Evolutionary conservation across 2,797 vertebrate species (phyloP).

Genomic region (Pantherophis vulpinus): DNA sequence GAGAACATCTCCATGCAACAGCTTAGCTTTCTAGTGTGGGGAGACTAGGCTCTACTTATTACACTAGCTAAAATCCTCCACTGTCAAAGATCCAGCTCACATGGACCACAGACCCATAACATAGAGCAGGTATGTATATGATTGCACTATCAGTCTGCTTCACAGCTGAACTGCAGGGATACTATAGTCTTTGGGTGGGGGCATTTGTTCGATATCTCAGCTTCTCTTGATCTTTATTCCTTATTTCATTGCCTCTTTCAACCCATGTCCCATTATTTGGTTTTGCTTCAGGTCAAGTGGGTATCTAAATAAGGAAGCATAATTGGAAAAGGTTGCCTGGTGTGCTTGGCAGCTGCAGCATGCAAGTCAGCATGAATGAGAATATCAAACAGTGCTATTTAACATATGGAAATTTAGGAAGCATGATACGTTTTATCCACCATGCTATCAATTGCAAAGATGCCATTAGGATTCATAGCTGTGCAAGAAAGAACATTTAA

Average conservation of each 20-base stretch:
- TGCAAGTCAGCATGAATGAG: neutral
- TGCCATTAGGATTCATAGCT: slow-evolving; percentile 22
- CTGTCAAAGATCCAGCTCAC: neutral
- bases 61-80: neutral
- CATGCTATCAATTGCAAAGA: slow-evolving; percentile 39
- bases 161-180: neutral
- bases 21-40: neutral
- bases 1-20: neutral
- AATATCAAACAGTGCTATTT: slow-evolving; percentile 39
- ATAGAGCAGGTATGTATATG: neutral
- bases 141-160: neutral
- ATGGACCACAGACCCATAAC: neutral
- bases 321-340: slow-evolving; percentile 34
- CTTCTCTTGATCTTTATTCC: slow-evolving; percentile 23
- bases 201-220: neutral
- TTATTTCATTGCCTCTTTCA: slow-evolving; percentile 37
- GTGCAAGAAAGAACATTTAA: slow-evolving; percentile 6
- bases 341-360: neutral
- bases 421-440: slow-evolving; percentile 48
- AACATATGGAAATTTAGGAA: slow-evolving; percentile 12
- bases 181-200: neutral
- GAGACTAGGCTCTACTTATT: neutral
- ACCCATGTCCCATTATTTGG: slow-evolving; percentile 37
- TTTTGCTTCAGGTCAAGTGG: slow-evolving; percentile 22
- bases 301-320: slow-evolving; percentile 45